Percentiles rank a stretch among this genome's conserved stretches.
Evolutionary conservation across 2,797 vertebrate species (phyloP).

Genomic region (Mus spretus): DNA sequence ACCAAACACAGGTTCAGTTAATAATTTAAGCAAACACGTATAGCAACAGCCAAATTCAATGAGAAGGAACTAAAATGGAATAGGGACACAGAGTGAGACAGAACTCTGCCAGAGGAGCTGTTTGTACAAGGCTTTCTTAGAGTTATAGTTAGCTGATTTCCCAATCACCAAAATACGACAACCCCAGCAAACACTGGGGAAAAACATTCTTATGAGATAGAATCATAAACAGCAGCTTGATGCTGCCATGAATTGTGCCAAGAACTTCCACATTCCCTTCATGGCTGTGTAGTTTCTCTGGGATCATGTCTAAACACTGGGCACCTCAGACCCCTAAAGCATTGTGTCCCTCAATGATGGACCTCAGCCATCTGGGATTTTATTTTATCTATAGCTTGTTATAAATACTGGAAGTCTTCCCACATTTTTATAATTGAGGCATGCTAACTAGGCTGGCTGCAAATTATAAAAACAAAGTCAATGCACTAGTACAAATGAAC

Average conservation of each 20-base stretch:
- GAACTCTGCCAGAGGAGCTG: neutral
- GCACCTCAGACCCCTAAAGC: neutral
- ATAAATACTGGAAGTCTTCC: neutral
- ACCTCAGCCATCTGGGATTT: neutral
- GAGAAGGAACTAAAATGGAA: neutral
- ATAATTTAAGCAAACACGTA: neutral
- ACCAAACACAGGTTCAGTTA: neutral
- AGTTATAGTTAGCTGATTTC: neutral
- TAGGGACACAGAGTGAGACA: neutral
- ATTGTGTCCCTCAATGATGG: neutral
- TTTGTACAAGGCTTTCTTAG: neutral
- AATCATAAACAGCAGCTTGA: neutral
- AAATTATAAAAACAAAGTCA: neutral
- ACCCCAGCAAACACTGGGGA: neutral
- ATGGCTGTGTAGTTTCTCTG: neutral
- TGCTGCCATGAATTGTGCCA: neutral
- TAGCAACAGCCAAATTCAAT: neutral
- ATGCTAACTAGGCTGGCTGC: neutral
- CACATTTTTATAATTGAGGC: neutral
- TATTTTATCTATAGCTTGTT: neutral
- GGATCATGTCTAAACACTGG: neutral
- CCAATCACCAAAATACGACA: neutral
- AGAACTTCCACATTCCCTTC: neutral
- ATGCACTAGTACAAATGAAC: neutral
- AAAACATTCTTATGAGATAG: neutral